Base-by-base conservation (phyloP, 2,113 vertebrate species). In the Scomber japonicus region DNA sequence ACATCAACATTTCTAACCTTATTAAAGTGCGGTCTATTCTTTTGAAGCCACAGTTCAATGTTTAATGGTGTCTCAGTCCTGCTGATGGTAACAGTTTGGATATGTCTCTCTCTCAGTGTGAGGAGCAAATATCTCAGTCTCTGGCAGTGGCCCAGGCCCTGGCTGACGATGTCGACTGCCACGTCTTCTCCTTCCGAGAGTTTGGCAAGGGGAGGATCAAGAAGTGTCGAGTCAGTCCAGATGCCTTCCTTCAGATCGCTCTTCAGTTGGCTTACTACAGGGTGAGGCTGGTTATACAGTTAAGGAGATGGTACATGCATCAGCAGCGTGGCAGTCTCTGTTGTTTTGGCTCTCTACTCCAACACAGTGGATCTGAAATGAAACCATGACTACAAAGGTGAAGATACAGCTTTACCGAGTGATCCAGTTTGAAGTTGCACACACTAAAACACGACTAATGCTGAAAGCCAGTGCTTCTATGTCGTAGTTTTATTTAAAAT, bases 201-300 rank as follows among this genome's bases (percentile, higher is more conserved):
- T 99, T 99, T 69, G 98, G 98, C 13, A 99, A 99, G 91, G 97
- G 96, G 2, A 86, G 89, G 62, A 96, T 99, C 90, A 99, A 99
- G 90, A 98, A 94, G 88, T 93, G 95, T 45, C 93, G 94, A 72
- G 96, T 96, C 24, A 99, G 97, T 71, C 98, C 98, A 0, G 97
- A 99, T 14, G 97, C 96, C 73, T 98, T 98, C 16, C 92, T 99
- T 56, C 98, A 99, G 67, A 93, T 98, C 14, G 95, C 96, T 3
- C 95, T 99, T 69, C 98, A 99, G 94, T 93, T 99, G 71, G 97
- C 98, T 13, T 96, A 98, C 81, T 99, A 95, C 73, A 95, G 96
- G 96, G 98, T 99, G 84, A 94, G 87, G 12, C 35, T 31, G 59
- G 16, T n/a, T 11, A 48, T 51, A 24, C 70, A 15, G 63, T n/a